Percentiles rank a stretch among this genome's conserved stretches.
Evolutionary conservation across 2,797 vertebrate genomes (phyloP).

Genomic region (Gallinago solitaria): DNA sequence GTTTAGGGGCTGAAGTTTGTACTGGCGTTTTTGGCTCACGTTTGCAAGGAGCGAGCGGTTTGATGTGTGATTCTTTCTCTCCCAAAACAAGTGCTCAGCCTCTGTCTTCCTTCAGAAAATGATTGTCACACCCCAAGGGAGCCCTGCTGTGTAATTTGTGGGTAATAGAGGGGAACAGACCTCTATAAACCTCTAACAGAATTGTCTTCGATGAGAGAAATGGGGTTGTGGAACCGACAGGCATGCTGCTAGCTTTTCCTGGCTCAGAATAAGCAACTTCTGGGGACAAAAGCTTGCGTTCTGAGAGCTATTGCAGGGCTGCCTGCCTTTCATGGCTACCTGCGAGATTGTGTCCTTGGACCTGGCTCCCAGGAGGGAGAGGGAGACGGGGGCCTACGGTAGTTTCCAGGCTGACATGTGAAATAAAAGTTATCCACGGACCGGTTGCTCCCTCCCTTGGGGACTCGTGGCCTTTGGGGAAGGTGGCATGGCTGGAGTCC

Average conservation of each 20-base stretch:
- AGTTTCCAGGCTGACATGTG: not conserved
- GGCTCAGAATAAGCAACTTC: not conserved
- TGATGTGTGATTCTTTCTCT: not conserved
- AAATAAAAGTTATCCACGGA: not conserved
- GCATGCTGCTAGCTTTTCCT: not conserved
- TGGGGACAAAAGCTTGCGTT: not conserved
- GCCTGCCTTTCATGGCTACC: not conserved
- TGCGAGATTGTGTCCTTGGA: not conserved
- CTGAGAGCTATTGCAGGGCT: not conserved
- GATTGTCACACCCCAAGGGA: not conserved
- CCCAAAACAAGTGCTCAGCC: not conserved
- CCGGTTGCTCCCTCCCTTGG: not conserved
- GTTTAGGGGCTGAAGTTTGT: not conserved
- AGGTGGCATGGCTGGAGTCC: not conserved
- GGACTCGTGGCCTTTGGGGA: not conserved
- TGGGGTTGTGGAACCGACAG: not conserved
- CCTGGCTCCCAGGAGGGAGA: not conserved
- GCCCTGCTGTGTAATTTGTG: not conserved
- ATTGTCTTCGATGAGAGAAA: not conserved
- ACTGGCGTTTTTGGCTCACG: not conserved
- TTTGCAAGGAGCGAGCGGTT: not conserved
- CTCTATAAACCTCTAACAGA: not conserved
- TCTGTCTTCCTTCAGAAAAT: not conserved
- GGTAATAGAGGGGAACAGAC: not conserved
- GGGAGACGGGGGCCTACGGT: fast-evolving